Conservation (phyloP, 2,113 vertebrate genomes). For the Platichthys flesus region DNA sequence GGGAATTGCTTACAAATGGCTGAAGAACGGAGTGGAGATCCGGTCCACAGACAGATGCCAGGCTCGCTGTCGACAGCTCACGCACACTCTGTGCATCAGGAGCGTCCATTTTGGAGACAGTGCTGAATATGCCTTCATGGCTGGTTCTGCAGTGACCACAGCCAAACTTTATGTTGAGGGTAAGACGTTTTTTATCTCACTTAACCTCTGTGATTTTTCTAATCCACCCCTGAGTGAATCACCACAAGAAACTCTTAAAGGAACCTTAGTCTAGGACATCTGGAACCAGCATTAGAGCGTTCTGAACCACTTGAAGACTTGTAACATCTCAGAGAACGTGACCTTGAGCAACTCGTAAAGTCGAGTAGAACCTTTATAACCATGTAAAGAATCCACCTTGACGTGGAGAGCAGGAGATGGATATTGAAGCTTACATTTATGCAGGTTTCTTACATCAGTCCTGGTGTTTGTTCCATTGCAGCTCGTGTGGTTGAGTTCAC, state of each 20-base stretch:
- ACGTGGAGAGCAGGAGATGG: no score
- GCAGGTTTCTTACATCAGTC: background rate
- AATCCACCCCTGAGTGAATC: no score
- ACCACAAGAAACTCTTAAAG: no score
- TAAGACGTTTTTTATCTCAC: slow-evolving; percentile 63
- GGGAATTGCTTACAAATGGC: slow-evolving; percentile 93
- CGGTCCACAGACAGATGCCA: slow-evolving; percentile 94
- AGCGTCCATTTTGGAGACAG: slow-evolving; percentile 97
- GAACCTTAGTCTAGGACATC: background rate
- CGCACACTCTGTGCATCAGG: slow-evolving; percentile 92
- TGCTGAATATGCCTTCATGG: slow-evolving; percentile 92
- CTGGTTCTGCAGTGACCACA: slow-evolving; percentile 89
- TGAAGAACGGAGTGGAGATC: slow-evolving; percentile 97
- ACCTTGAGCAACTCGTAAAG: no score
- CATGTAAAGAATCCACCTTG: no score
- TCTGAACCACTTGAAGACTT: no score
- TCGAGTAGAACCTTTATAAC: no score
- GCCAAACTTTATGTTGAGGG: slow-evolving; percentile 93
- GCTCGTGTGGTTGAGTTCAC: slow-evolving; percentile 96
- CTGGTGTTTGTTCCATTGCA: slow-evolving; percentile 53
- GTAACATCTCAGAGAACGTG: no score
- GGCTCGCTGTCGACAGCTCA: slow-evolving; percentile 89
- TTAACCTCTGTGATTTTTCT: background rate
- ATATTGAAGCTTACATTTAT: no score
- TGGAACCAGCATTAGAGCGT: no score